A percentile compares a stretch with the other conserved stretches of the same genome.
phyloP scores from a whole-genome alignment of 2,797 vertebrate species.

The Spinibarbus caldwelli region DNA sequence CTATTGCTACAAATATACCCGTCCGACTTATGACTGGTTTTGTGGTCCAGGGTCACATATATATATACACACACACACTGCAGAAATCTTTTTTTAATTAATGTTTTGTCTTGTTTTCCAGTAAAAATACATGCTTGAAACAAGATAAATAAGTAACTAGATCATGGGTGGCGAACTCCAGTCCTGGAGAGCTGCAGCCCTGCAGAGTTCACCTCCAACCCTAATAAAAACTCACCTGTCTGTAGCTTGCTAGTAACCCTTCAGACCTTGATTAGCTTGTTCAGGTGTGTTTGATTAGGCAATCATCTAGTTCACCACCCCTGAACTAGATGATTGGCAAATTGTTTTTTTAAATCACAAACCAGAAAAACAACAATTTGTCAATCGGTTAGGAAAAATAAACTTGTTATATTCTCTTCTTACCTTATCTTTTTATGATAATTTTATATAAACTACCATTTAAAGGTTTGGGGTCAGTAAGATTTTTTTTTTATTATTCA shows the following conservation, averaged over 20 bases:
- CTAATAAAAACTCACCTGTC: too few species aligned
- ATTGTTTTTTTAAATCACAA: neutral
- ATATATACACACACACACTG: neutral
- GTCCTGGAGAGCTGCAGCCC: too few species aligned
- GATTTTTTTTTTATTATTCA: neutral
- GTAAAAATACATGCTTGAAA: neutral
- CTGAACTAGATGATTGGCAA: neutral
- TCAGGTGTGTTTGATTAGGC: too few species aligned
- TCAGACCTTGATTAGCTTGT: too few species aligned
- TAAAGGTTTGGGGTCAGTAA: neutral
- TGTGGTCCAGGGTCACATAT: too few species aligned
- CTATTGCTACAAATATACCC: too few species aligned
- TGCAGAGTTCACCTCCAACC: too few species aligned
- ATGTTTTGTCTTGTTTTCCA: conserved; percentile 5
- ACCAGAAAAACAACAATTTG: neutral
- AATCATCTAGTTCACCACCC: too few species aligned
- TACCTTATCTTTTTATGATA: neutral
- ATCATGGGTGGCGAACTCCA: too few species aligned
- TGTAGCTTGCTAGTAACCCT: too few species aligned
- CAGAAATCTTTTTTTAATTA: neutral
- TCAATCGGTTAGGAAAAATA: neutral
- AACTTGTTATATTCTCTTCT: neutral
- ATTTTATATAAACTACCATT: neutral
- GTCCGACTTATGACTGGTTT: too few species aligned
- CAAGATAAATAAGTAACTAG: neutral